Evolutionary conservation across 2,113 vertebrate species (phyloP).

Genomic region (Tursiops truncatus): DNA sequence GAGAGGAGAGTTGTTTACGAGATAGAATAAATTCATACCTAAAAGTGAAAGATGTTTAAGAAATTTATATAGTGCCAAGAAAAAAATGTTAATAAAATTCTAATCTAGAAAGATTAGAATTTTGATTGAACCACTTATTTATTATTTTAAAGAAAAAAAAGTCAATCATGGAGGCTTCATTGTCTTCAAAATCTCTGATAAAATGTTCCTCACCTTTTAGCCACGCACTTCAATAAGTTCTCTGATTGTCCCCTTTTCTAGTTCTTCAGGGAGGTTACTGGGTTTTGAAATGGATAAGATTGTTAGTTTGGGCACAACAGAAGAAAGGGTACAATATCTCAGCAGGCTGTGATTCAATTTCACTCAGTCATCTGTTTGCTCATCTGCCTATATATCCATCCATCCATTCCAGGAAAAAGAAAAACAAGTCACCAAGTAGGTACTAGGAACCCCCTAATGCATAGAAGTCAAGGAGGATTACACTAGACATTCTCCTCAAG

Average conservation of each 20-base stretch:
- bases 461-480: not conserved
- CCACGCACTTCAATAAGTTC: not conserved
- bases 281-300: not conserved
- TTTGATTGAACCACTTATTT: not conserved
- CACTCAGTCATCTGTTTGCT: not conserved
- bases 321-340: not conserved
- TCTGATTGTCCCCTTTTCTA: not conserved
- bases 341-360: not conserved
- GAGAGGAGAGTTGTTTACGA: not conserved
- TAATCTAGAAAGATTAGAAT: not conserved
- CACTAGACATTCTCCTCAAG: not conserved
- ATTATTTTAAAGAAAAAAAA: not conserved
- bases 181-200: not conserved
- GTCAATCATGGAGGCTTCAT: not conserved
- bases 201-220: not conserved
- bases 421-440: not conserved
- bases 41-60: slow-evolving; percentile 22
- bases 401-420: not conserved
- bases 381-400: not conserved
- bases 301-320: not conserved
- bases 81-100: not conserved
- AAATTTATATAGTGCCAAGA: not conserved
- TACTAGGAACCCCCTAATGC: not conserved
- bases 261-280: not conserved
- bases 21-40: not conserved